Base-by-base conservation (phyloP, 2,113 vertebrate species). In the Pampusana beccarii region DNA sequence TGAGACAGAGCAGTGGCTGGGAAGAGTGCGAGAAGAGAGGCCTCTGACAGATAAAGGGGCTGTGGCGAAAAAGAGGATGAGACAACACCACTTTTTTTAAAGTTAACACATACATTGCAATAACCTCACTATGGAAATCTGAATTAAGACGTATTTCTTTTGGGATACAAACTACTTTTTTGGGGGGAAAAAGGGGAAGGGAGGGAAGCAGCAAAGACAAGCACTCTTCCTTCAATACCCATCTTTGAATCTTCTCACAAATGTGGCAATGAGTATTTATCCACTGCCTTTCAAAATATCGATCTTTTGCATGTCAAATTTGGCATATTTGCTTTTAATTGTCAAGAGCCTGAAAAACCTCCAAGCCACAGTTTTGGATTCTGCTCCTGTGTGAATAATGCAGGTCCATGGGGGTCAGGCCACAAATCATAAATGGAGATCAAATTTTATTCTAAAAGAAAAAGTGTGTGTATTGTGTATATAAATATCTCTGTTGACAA, bases 101-200 rank as follows among this genome's bases (percentile, higher is more conserved):
- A 60, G n/a, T 23, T 14, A 24, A 69, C 9, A 26, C 5, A 44
- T 29, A 34, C 29, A 42, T 42, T 33, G 16, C 40, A 86, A n/a
- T 16, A 70, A 12, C 15, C 79, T 6, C 8, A 29, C 56, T 40
- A 26, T 3, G 20, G 50, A 83, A 15, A 73, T 24, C 13, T 81
- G 56, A 86, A 84, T 28, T n/a, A 56, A 21, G 16, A 80, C 6
- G 3, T 13, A 48, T 11, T 82, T 65, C 34, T 88, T 80, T 40
- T 0, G 3, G 21, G 28, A 25, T 40, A 71, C 71, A 24, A 90
- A 67, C 48, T 67, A 64, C 11, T 8, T 51, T 44, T 31, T 11
- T 3, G 20, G 20, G 10, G 17, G 8, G 24, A 25, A 19, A 10
- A 25, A 19, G 61, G 40, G 1, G 6, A 2, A 4, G 5, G 10